phyloP scores from a whole-genome alignment of 2,797 vertebrate species.

The Coreius guichenoti region DNA sequence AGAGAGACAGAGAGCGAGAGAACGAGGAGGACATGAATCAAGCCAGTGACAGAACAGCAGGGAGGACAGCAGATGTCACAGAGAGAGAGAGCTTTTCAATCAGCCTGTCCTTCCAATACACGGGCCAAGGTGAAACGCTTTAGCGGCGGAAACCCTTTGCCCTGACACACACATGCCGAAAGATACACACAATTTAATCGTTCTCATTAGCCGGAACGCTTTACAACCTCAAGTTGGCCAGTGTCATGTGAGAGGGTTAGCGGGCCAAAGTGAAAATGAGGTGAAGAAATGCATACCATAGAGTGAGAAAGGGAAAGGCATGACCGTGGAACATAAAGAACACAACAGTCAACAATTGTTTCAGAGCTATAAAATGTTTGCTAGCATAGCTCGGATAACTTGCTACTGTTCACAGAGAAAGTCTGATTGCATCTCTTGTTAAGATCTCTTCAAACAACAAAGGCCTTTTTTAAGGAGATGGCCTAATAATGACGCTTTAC shows the following conservation, averaged over 20 bases:
- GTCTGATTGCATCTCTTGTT: background rate
- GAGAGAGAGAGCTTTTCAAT: slow-evolving; percentile 85
- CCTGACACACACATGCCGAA: slow-evolving; percentile 55
- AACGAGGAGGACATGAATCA: slow-evolving; percentile 80
- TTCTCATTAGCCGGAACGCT: slow-evolving; percentile 70
- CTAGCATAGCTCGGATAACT: background rate
- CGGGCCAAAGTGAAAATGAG: slow-evolving; percentile 47
- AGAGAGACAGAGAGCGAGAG: slow-evolving; percentile 48
- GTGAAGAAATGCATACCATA: slow-evolving; percentile 21
- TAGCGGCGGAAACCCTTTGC: slow-evolving; percentile 62
- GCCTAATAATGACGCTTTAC: background rate
- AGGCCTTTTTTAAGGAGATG: background rate
- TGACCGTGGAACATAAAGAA: background rate
- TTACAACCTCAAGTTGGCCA: slow-evolving; percentile 56
- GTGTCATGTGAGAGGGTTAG: slow-evolving; percentile 60
- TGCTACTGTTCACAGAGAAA: background rate
- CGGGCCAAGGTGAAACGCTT: slow-evolving; percentile 81
- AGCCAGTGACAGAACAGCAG: slow-evolving; percentile 81
- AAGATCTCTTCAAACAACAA: background rate
- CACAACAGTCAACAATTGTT: background rate
- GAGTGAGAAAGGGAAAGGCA: slow-evolving; percentile 65
- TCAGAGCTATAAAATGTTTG: background rate
- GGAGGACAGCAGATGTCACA: slow-evolving; percentile 83
- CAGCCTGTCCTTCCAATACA: slow-evolving; percentile 82
- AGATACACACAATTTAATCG: slow-evolving; percentile 66